These are phyloP conservation scores for Macrophya alboannulata DNA, from an alignment of 2,888 invertebrate species.

Conservation along the genomic window DNA sequence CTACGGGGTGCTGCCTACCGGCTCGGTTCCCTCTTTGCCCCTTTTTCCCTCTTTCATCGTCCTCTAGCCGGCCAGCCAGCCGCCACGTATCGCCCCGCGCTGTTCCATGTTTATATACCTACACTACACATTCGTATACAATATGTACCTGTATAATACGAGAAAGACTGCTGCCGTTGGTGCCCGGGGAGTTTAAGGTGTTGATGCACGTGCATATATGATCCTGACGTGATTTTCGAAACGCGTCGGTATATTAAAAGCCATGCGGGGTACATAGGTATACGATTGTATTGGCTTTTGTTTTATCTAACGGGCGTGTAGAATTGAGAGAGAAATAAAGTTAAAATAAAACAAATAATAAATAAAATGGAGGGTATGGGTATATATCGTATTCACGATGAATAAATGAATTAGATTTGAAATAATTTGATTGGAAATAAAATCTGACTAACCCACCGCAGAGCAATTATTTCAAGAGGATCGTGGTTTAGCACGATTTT, in stretches of 20 bases:
- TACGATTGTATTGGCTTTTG: not conserved
- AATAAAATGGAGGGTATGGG: not conserved
- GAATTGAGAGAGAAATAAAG: not conserved
- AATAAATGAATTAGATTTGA: not conserved
- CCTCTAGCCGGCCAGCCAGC: conserved; percentile 38
- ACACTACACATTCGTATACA: conserved; percentile 14
- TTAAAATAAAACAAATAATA: not conserved
- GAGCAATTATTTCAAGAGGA: not conserved
- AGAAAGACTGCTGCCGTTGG: not conserved
- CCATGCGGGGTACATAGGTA: not conserved
- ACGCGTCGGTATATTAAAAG: not conserved
- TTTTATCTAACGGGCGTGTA: not conserved
- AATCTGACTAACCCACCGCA: conserved; percentile 8
- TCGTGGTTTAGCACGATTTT: not conserved
- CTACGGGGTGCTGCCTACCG: conserved; percentile 56
- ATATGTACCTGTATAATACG: not conserved
- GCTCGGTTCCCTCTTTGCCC: conserved; percentile 38
- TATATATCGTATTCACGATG: not conserved
- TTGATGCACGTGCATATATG: conserved; percentile 33
- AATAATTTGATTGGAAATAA: not conserved
- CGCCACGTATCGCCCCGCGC: conserved; percentile 38
- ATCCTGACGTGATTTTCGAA: conserved; percentile 17
- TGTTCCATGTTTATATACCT: conserved; percentile 25
- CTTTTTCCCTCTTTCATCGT: conserved; percentile 50
- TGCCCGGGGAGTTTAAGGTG: conserved; percentile 26